Base-by-base conservation (phyloP, 2,888 invertebrate genomes). In the Ceratothoa steindachneri region DNA sequence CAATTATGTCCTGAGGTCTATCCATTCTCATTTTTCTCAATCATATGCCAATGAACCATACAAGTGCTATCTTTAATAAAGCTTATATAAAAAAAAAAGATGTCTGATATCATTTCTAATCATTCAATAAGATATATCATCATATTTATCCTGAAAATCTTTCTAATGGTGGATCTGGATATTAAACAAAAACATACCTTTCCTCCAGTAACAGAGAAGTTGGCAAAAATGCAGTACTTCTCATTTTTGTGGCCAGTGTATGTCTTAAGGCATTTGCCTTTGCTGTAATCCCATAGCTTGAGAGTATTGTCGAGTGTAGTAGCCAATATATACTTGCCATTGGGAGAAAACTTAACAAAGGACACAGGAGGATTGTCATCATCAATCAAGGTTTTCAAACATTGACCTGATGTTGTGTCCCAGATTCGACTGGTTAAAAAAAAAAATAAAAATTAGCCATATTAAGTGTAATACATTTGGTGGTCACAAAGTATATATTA, bases 281-380 rank as follows among this genome's bases (percentile, higher is more conserved):
- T 95, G 80, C 95, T 95, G 86, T 98, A 99, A 86, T 99, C 99
- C 99, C 99, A 99, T 73, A 99, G 86, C 85, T 99, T 99, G 22
- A 99, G 88, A 0, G 97, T 97, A 85, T 97, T 98, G 86, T 99
- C 99, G 73, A 99, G 86, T 0, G 99, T 99, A 7, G 98, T 98
- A 19, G 98, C 97, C 81, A 99, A 87, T 80, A 99, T 98, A 83
- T 99, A 99, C 86, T 99, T 99, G 51, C 99, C 99, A 85, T 99
- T 99, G 0, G 99, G 99, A 67, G 98, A 99, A 86, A 99, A 99
- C 85, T 99, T 99, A 0, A 98, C 99, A 86, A 98, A 99, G 5
- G 99, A 98, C 9, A 99, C 99, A 0, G 99, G 99, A 9, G 98
- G 98, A 86, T 99, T 99, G 84, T 99, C 98, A 84, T 99, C 97